Evolutionary conservation across 2,888 invertebrate genomes (phyloP), one percentile per base, ranked within the genome.

Genomic region (Teinopalpus imperialis): DNA sequence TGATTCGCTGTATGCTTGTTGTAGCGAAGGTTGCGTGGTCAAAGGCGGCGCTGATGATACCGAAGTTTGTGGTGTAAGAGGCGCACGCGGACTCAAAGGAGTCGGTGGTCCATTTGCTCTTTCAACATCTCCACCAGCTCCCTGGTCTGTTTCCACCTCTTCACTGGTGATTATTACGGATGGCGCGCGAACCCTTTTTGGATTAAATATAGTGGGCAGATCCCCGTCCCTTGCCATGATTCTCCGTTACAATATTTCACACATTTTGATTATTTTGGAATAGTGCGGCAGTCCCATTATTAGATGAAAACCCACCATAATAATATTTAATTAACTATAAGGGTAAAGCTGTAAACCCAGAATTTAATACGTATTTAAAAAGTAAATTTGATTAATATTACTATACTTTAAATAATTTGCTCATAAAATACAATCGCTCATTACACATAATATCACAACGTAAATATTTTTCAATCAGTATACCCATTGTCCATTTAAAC

Each of bases 201-300:
- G 95, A 81, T 95, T 94, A 81, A 95, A 95, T 69, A 95, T 95
- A 56, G 94, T 94, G 57, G 94, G 93, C 81, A 95, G 91, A 76
- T 94, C 94, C 63, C 92, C 93, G 90, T 93, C 93, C 58, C 92
- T 89, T 56, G 91, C 92, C 93, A 93, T 93, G 45, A 63, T 73
- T 61, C 43, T 46, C 5, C 16, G 24, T 51, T 53, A 50, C 35
- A 50, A 57, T 54, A 4, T 43, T 27, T 24, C 12, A 36, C 12
- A 16, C 46, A 47, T 46, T 35, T 24, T 46, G n/a, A 34, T 27
- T 39, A 26, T 21, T 24, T 18, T 13, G 20, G 23, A 14, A 30
- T 30, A 35, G 12, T 13, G n/a, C n/a, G 7, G 4, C 20, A 34
- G 24, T 31, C 6, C 24, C 24, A 41, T 31, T 36, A 8, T 41